These are phyloP conservation scores for Caranx ignobilis DNA, from an alignment of 2,113 vertebrate genomes.

Conservation along the genomic window DNA sequence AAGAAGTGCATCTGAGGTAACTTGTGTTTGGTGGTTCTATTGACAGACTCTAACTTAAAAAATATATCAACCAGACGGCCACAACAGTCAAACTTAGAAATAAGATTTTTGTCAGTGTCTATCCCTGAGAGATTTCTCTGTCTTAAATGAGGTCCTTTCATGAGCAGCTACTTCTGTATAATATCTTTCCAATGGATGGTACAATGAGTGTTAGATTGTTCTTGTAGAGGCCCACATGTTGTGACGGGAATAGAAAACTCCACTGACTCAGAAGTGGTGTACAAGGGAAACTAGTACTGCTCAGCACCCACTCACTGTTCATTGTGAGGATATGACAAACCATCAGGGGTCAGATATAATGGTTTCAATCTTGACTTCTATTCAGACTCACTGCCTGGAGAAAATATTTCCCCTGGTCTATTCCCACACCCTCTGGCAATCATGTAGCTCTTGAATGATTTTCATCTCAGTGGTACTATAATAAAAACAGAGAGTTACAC, in stretches of 20 bases:
- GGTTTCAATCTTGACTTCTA: conserved; percentile 46
- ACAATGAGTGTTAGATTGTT: conserved; percentile 33
- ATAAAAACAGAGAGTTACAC: conserved; percentile 41
- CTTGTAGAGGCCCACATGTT: conserved; percentile 55
- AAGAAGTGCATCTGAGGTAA: background rate
- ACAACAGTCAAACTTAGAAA: background rate
- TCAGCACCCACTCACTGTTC: conserved; percentile 51
- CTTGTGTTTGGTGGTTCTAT: background rate
- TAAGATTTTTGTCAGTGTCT: background rate
- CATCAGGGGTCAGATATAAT: conserved; percentile 60
- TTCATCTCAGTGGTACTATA: conserved; percentile 36
- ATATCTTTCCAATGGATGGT: conserved; percentile 18
- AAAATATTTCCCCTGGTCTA: conserved; percentile 38
- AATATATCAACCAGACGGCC: background rate
- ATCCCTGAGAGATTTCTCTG: conserved; percentile 6
- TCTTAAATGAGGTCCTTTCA: conserved; percentile 21
- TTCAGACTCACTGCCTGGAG: conserved; percentile 45
- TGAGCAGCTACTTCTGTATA: conserved; percentile 13
- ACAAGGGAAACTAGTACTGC: conserved; percentile 26
- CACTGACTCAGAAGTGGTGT: conserved; percentile 43
- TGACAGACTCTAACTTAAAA: background rate
- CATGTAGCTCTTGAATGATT: conserved; percentile 47
- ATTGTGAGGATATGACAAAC: conserved; percentile 63
- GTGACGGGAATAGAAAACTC: conserved; percentile 59
- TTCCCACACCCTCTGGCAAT: conserved; percentile 42